These are phyloP conservation scores for Trematocara macrostoma DNA, from an alignment of 2,113 vertebrate genomes.

Conservation along the genomic window DNA sequence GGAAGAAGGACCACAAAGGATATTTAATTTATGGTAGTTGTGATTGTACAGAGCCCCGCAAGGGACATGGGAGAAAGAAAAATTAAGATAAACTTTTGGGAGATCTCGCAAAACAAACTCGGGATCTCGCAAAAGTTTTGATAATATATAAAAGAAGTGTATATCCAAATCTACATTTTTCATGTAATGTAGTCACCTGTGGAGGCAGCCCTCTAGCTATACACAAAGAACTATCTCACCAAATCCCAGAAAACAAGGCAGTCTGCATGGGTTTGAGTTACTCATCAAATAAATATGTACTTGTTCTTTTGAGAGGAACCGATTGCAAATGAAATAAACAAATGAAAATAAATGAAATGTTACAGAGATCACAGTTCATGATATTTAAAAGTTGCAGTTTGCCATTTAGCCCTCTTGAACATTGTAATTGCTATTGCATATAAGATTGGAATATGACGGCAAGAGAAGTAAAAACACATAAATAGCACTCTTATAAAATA, in stretches of 20 bases:
- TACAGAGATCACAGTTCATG: background rate
- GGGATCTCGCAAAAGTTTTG: background rate
- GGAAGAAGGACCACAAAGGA: background rate
- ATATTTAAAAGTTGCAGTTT: background rate
- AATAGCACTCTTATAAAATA: background rate
- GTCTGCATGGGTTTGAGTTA: background rate
- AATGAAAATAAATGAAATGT: background rate
- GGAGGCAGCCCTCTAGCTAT: background rate
- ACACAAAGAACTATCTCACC: background rate
- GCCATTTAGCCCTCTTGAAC: background rate
- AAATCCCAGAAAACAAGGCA: background rate
- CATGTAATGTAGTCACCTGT: background rate
- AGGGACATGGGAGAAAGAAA: background rate
- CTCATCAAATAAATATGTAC: background rate
- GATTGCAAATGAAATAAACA: background rate
- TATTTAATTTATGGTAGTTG: background rate
- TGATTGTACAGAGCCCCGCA: background rate
- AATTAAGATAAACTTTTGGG: background rate
- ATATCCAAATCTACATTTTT: background rate
- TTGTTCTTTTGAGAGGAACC: background rate
- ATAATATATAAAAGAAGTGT: background rate
- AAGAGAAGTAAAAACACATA: background rate
- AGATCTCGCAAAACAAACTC: background rate
- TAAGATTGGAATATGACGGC: background rate
- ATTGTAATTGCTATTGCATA: background rate